Evolutionary conservation across 2,113 vertebrate genomes (phyloP), one percentile per base, ranked within the genome.

Genomic region (Myiopsitta monachus): DNA sequence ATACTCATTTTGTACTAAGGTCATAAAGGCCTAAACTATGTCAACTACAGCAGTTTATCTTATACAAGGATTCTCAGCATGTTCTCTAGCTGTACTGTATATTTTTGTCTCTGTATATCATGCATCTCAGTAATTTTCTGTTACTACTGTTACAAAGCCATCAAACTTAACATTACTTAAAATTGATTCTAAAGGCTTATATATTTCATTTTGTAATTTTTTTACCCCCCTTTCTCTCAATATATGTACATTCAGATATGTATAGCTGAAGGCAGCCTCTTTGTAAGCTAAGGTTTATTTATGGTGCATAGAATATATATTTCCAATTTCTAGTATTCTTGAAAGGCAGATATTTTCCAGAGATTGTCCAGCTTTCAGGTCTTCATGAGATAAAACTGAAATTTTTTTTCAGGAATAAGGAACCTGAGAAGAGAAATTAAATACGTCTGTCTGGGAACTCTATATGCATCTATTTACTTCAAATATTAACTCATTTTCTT

Each of bases 221-320:
- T n/a, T n/a, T n/a, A n/a, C n/a, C n/a, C n/a, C n/a, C n/a, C n/a
- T n/a, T n/a, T n/a, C n/a, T n/a, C n/a, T n/a, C n/a, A n/a, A 49
- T 24, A 24, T 14, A 91, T 96, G 94, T 69, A 90, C 81, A 96
- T 96, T 97, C 91, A 80, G 96, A 63, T 87, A 70, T 84, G 82
- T 74, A 31, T 90, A 88, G 90, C 87, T 95, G 88, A 94, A 95
- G 87, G 96, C 75, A 92, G 78, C 68, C 87, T 95, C 52, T 96
- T 96, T 97, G 47, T 93, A 66, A 87, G 52, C 28, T 87, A 87
- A 68, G 76, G 44, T 62, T 79, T 97, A 86, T 90, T 97, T 96
- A 72, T 96, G 76, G 73, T 70, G 62, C 63, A 57, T 10, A 84
- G 38, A 83, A 80, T 88, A 67, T 33, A 46, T 94, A 81, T 86